Conservation (phyloP, 2,113 vertebrate species). For the Nematolebias whitei region DNA sequence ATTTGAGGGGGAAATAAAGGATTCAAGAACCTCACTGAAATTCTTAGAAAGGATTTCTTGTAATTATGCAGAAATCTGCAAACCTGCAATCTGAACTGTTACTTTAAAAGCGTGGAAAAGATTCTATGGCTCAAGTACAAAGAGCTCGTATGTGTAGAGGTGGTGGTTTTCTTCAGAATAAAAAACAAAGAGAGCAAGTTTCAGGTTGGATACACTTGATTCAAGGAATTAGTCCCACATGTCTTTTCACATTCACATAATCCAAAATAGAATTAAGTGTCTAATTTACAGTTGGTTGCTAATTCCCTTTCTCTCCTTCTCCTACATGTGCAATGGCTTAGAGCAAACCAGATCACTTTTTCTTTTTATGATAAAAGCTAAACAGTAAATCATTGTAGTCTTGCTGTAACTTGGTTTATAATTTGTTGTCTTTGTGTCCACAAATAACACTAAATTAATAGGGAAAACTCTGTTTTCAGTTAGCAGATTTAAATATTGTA, state of each 20-base stretch:
- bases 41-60: no score
- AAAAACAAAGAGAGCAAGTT: neutral
- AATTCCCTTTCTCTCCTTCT: neutral
- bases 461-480: neutral
- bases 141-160: neutral
- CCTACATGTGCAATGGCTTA: neutral
- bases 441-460: neutral
- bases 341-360: neutral
- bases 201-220: conserved; percentile 18
- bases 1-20: no score
- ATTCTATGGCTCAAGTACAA: neutral
- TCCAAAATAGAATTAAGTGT: conserved; percentile 14
- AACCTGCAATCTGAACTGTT: no score
- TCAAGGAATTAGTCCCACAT: conserved; percentile 16
- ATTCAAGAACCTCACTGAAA: no score
- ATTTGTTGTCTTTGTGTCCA: neutral
- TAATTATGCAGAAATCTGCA: no score
- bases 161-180: neutral
- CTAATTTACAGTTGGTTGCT: conserved; percentile 23
- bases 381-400: neutral
- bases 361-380: neutral
- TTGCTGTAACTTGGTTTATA: neutral
- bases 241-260: conserved; percentile 7
- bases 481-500: neutral
- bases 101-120: no score